These are phyloP conservation scores for Psettodes erumei DNA, from an alignment of 2,113 vertebrate species.

Conservation along the genomic window DNA sequence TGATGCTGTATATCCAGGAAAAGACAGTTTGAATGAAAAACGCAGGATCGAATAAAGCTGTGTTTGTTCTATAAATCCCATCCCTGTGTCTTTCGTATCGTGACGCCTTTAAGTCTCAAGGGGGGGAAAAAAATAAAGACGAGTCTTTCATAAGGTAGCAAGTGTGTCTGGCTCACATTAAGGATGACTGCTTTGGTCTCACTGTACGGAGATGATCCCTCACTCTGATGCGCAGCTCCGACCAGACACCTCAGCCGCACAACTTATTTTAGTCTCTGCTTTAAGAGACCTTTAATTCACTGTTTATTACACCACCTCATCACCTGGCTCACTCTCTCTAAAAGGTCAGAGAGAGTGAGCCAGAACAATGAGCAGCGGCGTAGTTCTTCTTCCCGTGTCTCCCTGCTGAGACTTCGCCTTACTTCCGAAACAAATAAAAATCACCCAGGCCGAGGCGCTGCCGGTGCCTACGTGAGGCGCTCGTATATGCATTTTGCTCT, in stretches of 20 bases:
- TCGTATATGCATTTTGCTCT: slow-evolving; percentile 32
- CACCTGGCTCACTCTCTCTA: slow-evolving; percentile 32
- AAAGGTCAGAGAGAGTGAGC: too few species aligned
- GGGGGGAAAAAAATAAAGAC: not conserved
- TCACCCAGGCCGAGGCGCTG: slow-evolving; percentile 54
- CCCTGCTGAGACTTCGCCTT: slow-evolving; percentile 22
- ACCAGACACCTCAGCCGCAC: slow-evolving; percentile 7
- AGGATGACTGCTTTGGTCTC: not conserved
- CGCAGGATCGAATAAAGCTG: slow-evolving; percentile 24
- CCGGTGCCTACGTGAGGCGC: slow-evolving; percentile 7
- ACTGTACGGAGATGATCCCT: slow-evolving; percentile 1
- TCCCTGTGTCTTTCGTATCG: not conserved
- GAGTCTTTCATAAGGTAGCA: not conserved
- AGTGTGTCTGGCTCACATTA: not conserved
- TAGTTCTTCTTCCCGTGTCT: slow-evolving; percentile 50
- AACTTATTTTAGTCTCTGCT: slow-evolving; percentile 12
- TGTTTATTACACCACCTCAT: slow-evolving; percentile 48
- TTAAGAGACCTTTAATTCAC: slow-evolving; percentile 15
- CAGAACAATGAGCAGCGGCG: too few species aligned
- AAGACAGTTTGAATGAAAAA: slow-evolving; percentile 57
- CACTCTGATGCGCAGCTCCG: slow-evolving; percentile 3
- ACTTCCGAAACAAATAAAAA: slow-evolving; percentile 50
- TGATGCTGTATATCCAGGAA: slow-evolving; percentile 44
- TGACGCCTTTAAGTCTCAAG: not conserved
- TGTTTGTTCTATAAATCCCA: slow-evolving; percentile 36